phyloP scores from a whole-genome alignment of 2,797 vertebrate genomes.

The Podargus strigoides region DNA sequence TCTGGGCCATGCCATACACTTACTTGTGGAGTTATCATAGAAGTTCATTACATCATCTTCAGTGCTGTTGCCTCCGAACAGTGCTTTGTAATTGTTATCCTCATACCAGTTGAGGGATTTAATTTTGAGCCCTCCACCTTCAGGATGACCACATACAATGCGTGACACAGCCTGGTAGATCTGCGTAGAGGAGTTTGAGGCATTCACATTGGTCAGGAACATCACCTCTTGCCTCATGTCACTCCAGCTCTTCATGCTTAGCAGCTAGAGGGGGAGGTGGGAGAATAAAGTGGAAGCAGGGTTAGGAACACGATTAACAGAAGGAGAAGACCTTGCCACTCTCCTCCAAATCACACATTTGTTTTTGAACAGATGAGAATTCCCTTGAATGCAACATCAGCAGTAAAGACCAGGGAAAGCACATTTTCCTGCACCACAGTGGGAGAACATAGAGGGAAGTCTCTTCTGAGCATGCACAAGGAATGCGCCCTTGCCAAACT shows the following conservation, averaged over 20 bases:
- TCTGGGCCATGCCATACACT: conserved; percentile 46
- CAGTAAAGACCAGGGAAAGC: background rate
- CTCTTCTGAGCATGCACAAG: background rate
- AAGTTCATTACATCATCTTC: conserved; percentile 80
- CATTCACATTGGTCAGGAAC: conserved; percentile 82
- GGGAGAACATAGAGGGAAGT: background rate
- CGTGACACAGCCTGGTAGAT: conserved; percentile 93
- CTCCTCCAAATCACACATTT: background rate
- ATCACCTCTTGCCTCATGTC: conserved; percentile 91
- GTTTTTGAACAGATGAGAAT: background rate
- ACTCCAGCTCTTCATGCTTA: conserved; percentile 89
- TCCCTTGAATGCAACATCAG: background rate
- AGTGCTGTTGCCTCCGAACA: conserved; percentile 87
- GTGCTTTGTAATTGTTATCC: conserved; percentile 95
- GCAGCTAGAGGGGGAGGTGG: conserved; percentile 71
- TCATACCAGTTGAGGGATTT: conserved; percentile 98
- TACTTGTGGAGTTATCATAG: conserved; percentile 95
- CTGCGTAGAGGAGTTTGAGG: conserved; percentile 82
- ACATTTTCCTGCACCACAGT: background rate
- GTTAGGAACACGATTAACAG: background rate
- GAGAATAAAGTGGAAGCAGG: background rate
- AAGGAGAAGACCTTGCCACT: background rate
- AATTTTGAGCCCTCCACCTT: conserved; percentile 94
- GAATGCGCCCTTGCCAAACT: background rate
- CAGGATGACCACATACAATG: conserved; percentile 92